A percentile compares a stretch with the other conserved stretches of the same genome.
phyloP scores from a whole-genome alignment of 23 tunicate genomes.

The Styela clava region DNA sequence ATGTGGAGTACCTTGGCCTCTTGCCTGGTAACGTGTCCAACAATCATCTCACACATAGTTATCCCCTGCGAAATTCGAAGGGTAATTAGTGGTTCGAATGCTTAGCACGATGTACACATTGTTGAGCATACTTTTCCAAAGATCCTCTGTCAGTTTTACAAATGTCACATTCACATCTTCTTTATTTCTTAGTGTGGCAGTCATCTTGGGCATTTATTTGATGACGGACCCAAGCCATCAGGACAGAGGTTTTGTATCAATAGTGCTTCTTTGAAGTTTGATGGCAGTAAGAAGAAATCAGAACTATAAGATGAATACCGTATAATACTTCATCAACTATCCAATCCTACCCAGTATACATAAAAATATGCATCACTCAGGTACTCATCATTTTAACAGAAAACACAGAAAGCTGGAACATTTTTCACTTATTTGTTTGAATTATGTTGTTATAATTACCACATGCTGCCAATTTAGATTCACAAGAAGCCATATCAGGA shows the following conservation, averaged over 20 bases:
- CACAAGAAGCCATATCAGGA: too few species aligned
- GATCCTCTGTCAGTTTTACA: background rate
- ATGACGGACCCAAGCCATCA: conserved; percentile 64
- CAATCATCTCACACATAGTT: background rate
- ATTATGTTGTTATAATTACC: too few species aligned
- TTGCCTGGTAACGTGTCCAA: too few species aligned
- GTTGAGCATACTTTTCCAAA: background rate
- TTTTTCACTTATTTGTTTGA: too few species aligned
- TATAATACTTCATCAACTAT: background rate
- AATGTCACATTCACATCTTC: background rate
- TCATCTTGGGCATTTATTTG: conserved; percentile 83
- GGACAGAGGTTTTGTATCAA: conserved; percentile 83
- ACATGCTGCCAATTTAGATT: too few species aligned
- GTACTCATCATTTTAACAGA: too few species aligned
- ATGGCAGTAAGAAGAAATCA: conserved; percentile 27
- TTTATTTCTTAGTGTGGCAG: conserved; percentile 52
- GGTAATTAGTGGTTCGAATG: background rate
- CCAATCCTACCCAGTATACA: background rate
- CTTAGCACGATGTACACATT: background rate
- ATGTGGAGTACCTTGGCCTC: too few species aligned
- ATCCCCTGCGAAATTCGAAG: background rate
- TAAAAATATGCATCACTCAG: background rate
- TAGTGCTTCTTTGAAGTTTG: conserved; percentile 68
- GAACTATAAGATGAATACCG: background rate
- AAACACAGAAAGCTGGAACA: too few species aligned